Evolutionary conservation across 2,113 vertebrate genomes (phyloP), one percentile per base, ranked within the genome.

Genomic region (Elephas maximus): DNA sequence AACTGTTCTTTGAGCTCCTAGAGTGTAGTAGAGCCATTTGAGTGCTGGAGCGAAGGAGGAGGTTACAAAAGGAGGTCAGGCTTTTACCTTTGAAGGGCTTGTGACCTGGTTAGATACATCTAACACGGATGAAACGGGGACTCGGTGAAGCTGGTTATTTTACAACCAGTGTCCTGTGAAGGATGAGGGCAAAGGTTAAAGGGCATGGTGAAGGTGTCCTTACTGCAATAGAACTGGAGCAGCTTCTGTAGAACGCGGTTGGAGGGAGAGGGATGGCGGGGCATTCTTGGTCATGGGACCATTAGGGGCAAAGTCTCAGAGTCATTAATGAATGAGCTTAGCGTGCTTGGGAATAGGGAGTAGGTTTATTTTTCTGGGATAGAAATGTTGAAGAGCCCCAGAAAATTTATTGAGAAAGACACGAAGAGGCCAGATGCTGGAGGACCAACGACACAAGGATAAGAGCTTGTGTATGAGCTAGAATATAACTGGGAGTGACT

Each of bases 11-110:
- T 63, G 57, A 95, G 26, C 30, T 76, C 33, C 79, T 41, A 10
- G 26, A 62, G 24, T 89, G 30, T 48, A 88, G 45, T 10, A 76
- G 73, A 95, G 63, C 18, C 44, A 53, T 26, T 1, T 65, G 63
- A 45, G 45, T 77, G 51, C 21, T 5, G 7, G 62, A 91, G 60
- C 69, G 18, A 76, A 12, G 1, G 37, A 74, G 41, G 18, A 74
- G 57, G 73, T 92, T 44, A 53, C 20, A 83, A 91, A 91, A 94
- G 10, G 73, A 94, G 73, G 37, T 85, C 65, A 94, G 65, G 69
- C 33, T 78, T 82, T 44, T 51, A 45, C 73, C 41, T 14, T 93
- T 53, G 71, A 62, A 77, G 53, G 73, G 41, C 26, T 6, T n/a
- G 67, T 77, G 80, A 37, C 85, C 90, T 30, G 17, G 17, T 76